Evolutionary conservation across 2,888 invertebrate genomes (phyloP), one percentile per base, ranked within the genome.

Genomic region (Xanthorhoe spadicearia): DNA sequence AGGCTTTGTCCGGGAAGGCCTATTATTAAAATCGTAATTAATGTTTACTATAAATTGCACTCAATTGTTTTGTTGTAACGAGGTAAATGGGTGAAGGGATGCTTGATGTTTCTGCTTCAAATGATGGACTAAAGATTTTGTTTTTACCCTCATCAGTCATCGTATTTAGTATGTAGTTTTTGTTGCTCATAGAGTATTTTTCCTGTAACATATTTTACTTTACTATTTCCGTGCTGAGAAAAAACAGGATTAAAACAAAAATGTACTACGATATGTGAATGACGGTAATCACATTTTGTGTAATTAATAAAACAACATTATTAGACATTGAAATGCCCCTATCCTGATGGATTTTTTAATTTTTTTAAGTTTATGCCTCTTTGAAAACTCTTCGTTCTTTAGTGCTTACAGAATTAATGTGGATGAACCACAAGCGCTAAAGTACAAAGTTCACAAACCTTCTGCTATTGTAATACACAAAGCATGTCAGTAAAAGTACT

Each of bases 1-100:
- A 51, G 51, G 59, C 59, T 63, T 67, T 60, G 58, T 23, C 57
- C 32, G 55, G 51, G 18, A 56, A 63, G 53, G 56, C 60, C 63
- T 64, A 56, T 67, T 67, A 60, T 66, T 66, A 67, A 67, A 67
- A 60, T 67, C 59, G 51, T 52, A 64, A 64, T 60, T 60, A 67
- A 67, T 64, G 63, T 61, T 52, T 57, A 64, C 67, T 67, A 61
- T 67, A 64, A 67, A 67, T 67, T 64, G 63, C 59, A 48, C 49
- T 43, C 63, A 61, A 67, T 64, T 67, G 63, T 64, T 38, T 18
- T 17, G 46, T 51, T 28, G 56, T 56, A 60, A 46, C 35, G 17
- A 52, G 51, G 17, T 48, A 35, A 64, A 35, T 63, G 17, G 57
- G 38, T 15, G 9, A 18, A 19, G 23, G 17, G 28, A 48, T 58